Evolutionary conservation across 2,113 vertebrate genomes (phyloP), one percentile per base, ranked within the genome.

Genomic region (Chaenogobius annularis): DNA sequence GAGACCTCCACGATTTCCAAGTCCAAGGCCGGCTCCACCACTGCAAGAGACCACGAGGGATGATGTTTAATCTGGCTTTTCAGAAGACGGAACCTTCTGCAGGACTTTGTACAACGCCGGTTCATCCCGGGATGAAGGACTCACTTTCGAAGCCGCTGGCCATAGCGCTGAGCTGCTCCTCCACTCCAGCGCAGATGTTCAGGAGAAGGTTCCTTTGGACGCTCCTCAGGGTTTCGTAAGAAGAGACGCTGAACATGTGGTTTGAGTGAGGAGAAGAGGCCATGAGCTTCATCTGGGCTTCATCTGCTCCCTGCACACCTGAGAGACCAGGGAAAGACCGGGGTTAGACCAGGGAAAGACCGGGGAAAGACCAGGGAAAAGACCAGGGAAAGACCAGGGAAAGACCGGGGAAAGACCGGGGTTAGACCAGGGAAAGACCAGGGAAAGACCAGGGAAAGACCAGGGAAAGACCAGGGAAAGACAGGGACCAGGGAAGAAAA

Each of bases 121-220:
- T n/a, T n/a, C n/a, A n/a, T n/a, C n/a, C n/a, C n/a, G n/a, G n/a
- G n/a, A n/a, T n/a, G n/a, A n/a, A n/a, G n/a, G 22, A 13, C 86
- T 94, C 78, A 98, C 97, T 94, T 97, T 98, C 96, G 58, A 96
- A 95, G 73, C 96, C 96, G 75, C 97, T 97, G 85, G 93, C 89
- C 10, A 97, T 72, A 37, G 94, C 90, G 75, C 87, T 93, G 13
- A 98, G 88, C 7, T 98, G 98, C 55, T 98, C 94, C 7, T 97
- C 96, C 1, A 98, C 95, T 3, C 93, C 93, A 0, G 93, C 92
- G 79, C 98, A 99, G 85, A 98, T 92, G 82, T 95, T 94, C n/a
- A 87, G 79, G 54, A 97, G 94, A 20, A 99, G 90, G 70, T 95
- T 88, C 67, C 88, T 94, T 87, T 98, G 96, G 75, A 99, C 91